Conservation (phyloP, 2,113 vertebrate species). For the Urocynchramus pylzowi region DNA sequence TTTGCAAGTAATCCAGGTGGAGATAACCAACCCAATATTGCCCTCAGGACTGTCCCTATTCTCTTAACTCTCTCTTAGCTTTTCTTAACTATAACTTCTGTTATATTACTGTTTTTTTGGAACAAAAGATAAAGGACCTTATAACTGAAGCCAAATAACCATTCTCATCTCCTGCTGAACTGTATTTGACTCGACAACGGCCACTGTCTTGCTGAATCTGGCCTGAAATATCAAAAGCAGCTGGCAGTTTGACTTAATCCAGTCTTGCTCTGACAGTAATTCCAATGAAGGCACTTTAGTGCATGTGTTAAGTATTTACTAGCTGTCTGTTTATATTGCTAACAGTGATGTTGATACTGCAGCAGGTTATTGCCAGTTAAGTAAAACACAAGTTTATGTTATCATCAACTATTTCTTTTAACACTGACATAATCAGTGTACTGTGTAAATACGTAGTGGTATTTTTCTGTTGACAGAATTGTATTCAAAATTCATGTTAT, state of each 20-base stretch:
- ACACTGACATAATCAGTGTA: neutral
- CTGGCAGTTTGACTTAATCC: neutral
- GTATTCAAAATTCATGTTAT: neutral
- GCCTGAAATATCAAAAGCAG: neutral
- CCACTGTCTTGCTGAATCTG: neutral
- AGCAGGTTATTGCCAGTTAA: slow-evolving; percentile 22
- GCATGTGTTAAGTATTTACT: neutral
- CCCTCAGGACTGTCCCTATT: neutral
- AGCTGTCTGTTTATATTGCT: slow-evolving; percentile 12
- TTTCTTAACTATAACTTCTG: neutral
- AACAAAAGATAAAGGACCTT: neutral
- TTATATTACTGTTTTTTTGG: neutral
- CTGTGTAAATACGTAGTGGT: neutral
- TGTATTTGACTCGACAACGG: neutral
- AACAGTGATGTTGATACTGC: neutral
- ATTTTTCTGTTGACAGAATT: neutral
- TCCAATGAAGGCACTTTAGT: neutral
- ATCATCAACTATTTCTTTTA: slow-evolving; percentile 17
- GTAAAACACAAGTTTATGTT: slow-evolving; percentile 22
- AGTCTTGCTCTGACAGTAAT: neutral
- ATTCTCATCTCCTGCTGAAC: neutral
- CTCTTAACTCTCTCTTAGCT: neutral
- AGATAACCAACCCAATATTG: neutral
- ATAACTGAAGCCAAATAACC: neutral
- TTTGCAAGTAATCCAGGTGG: neutral